Evolutionary conservation across 2,113 vertebrate genomes (phyloP), one percentile per base, ranked within the genome.

Genomic region (Lophochroa leadbeateri): DNA sequence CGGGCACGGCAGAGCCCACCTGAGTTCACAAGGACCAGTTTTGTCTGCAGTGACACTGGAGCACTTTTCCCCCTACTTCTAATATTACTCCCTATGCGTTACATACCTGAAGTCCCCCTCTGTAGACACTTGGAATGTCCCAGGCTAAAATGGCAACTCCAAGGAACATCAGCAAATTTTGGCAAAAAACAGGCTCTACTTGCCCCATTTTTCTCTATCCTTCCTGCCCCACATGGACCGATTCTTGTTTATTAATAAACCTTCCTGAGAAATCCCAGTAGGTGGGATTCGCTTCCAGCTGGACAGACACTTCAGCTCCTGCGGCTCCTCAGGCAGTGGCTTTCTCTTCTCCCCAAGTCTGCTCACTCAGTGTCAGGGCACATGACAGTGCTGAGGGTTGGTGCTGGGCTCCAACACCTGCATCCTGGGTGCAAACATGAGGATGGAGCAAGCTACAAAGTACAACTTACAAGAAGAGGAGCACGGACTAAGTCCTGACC

Each of bases 351-450:
- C 16, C 49, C 49, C 10, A 29, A 16, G 44, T 29, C 55, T 13
- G 49, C 53, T 43, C 7, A 0, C 25, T 8, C 37, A 5, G 33
- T 6, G 13, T 19, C 55, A 49, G 72, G 72, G 41, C 2, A 1
- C 52, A 20, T 6, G 1, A 0, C 50, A 49, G 61, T 24, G 14
- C 63, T 55, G 68, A 0, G 1, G 7, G 39, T 4, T 31, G 58
- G 76, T 20, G 24, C 64, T 16, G 25, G 44, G 37, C 33, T 11
- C 55, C 68, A 39, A 7, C 14, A 18, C n/a, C 49, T 16, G 14
- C 46, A 71, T 19, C 57, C 41, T 12, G 7, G 28, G 17, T 43
- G 69, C 76, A 85, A 50, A 17, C 33, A 43, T 0, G 1, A 33
- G 0, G 1, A 55, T 21, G 19, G 25, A 79, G 65, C 31, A 23